Evolutionary conservation across 1,140 invertebrate genomes (phyloP), one percentile per base, ranked within the genome.

Genomic region (Caerostris darwini): DNA sequence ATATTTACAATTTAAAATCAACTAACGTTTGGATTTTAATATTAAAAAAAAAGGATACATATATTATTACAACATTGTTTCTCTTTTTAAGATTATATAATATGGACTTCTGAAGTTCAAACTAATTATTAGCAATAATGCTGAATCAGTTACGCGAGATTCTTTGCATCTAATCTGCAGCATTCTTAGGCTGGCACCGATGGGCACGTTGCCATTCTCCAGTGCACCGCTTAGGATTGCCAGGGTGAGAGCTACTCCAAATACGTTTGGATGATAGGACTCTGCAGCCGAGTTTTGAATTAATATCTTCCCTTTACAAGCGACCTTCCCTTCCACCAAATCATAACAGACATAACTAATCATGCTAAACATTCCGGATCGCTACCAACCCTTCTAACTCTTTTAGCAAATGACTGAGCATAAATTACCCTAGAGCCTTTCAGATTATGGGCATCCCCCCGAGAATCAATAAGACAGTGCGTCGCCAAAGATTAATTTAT

Each of bases 301-400:
- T 90, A 58, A 90, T 90, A 90, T 90, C 89, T 81, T n/a, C 10
- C 54, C 17, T 8, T 17, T 69, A 59, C 81, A 71, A 61, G 87
- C 57, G 54, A 69, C 54, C 87, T 64, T 61, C 85, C n/a, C 85
- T 56, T 50, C 50, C 54, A 69, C 87, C 87, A n/a, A 89, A n/a
- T 89, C 54, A 56, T 67, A 83, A 61, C 90, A 64, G 77, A 92
- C 90, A 92, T 92, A 85, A 92, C 90, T 92, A 92, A 92, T 92
- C 90, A 92, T 92, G 90, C 85, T 92, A 92, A 92, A 92, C 67
- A 92, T 92, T 67, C 77, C 81, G 90, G 90, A 83, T 92, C 81
- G 77, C 59, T 85, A 34, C 19, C 10, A 10, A 5, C 50, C 69
- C n/a, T 64, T 64, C 61, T 17, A 64, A 56, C 59, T 92, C 90